These are phyloP conservation scores for Alviniconcha marisindica DNA, from an alignment of 1,140 invertebrate species.

Conservation along the genomic window DNA sequence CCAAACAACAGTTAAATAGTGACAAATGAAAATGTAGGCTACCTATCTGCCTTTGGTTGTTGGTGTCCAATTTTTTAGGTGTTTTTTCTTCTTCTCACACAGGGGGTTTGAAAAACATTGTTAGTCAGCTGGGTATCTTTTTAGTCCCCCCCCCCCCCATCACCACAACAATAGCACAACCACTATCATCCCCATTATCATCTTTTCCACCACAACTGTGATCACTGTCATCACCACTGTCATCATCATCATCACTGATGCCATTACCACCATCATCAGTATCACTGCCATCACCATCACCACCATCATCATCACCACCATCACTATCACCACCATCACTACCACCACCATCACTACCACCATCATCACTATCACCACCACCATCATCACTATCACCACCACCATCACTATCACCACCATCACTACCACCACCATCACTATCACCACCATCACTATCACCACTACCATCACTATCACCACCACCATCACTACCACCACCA, in stretches of 20 bases:
- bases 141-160: no score
- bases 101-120: no score
- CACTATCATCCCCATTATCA: conserved; percentile 26
- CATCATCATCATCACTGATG: conserved; percentile 26
- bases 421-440: no score
- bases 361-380: conserved; percentile 25
- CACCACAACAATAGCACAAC: neutral
- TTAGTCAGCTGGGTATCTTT: no score
- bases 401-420: neutral
- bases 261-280: conserved; percentile 23
- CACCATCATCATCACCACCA: conserved; percentile 25
- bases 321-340: conserved; percentile 27
- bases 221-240: conserved; percentile 29
- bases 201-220: neutral
- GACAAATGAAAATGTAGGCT: no score
- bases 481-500: no score
- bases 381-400: conserved; percentile 18
- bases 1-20: no score
- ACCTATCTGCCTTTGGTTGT: no score
- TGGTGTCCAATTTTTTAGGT: no score
- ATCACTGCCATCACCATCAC: conserved; percentile 24
- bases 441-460: no score
- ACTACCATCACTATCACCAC: no score
- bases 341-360: conserved; percentile 19
- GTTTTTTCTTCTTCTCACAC: no score